Percentiles rank a stretch among this genome's conserved stretches.
phyloP scores from a whole-genome alignment of 1,140 invertebrate genomes.

The Drosophila lacertosa region DNA sequence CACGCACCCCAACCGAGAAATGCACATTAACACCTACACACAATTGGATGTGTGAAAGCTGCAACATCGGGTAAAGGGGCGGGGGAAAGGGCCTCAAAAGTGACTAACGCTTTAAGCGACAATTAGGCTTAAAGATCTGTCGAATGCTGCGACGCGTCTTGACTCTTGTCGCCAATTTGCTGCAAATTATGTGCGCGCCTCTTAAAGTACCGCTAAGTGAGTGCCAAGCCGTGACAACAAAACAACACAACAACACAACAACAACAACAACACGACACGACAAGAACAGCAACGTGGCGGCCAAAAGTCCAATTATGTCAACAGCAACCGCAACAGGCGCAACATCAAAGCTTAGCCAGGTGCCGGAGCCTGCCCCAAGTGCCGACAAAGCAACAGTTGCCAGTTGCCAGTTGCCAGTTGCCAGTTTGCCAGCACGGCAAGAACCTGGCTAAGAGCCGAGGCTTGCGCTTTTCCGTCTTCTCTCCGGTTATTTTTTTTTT shows the following conservation, averaged over 20 bases:
- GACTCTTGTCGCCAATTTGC: constrained; percentile 81
- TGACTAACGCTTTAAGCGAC: constrained; percentile 58
- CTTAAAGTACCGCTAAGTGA: constrained; percentile 79
- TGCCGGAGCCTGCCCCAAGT: constrained; percentile 34
- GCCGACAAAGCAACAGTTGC: constrained; percentile 51
- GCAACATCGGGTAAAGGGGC: background rate
- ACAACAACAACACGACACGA: constrained; percentile 14
- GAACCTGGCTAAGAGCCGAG: constrained; percentile 14
- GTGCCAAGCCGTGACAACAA: constrained; percentile 55
- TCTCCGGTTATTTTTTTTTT: constrained; percentile 41
- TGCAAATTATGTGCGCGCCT: constrained; percentile 78
- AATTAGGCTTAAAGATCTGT: constrained; percentile 76
- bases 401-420: constrained; percentile 45
- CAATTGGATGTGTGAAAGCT: constrained; percentile 10
- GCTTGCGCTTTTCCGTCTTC: constrained; percentile 20
- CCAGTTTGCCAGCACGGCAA: constrained; percentile 27
- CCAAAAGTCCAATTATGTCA: constrained; percentile 81
- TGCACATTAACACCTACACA: constrained; percentile 59
- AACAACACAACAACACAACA: constrained; percentile 24
- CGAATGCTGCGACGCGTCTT: constrained; percentile 53
- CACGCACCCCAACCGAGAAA: constrained; percentile 1
- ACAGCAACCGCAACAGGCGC: constrained; percentile 73
- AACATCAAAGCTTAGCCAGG: constrained; percentile 71
- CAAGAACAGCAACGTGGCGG: constrained; percentile 39
- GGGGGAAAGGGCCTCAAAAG: constrained; percentile 7